A percentile compares a stretch with the other conserved stretches of the same genome.
Conservation (phyloP, 2,113 vertebrate genomes). For the Mormoops blainvillei region DNA sequence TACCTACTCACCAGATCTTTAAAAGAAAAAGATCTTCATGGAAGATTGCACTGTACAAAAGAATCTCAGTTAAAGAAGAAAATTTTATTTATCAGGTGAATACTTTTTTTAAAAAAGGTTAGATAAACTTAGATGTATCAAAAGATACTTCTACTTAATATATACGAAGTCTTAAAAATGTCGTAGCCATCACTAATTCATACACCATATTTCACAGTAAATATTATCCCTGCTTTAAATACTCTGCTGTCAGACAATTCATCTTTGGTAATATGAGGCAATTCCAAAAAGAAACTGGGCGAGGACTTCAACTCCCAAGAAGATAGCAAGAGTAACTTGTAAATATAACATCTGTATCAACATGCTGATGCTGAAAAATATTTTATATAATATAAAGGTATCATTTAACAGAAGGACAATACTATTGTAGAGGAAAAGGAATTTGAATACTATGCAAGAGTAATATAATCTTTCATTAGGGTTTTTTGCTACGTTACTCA, state of each 20-base stretch:
- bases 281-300: not conserved
- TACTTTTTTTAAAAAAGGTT: not conserved
- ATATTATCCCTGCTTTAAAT: not conserved
- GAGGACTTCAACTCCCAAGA: not conserved
- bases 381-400: not conserved
- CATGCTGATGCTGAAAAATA: not conserved
- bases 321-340: not conserved
- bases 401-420: not conserved
- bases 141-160: not conserved
- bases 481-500: not conserved
- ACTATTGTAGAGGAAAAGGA: not conserved
- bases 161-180: not conserved
- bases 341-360: not conserved
- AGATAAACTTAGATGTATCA: not conserved
- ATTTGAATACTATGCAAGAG: not conserved
- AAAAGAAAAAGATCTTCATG: not conserved
- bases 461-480: not conserved
- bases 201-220: not conserved
- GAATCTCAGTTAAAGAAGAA: not conserved
- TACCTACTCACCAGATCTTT: conserved; percentile 1
- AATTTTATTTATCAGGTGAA: not conserved
- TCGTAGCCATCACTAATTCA: not conserved
- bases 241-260: not conserved
- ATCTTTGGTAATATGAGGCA: not conserved
- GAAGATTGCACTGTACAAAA: not conserved